Evolutionary conservation across 2,113 vertebrate species (phyloP).

Genomic region (Serinus canaria): DNA sequence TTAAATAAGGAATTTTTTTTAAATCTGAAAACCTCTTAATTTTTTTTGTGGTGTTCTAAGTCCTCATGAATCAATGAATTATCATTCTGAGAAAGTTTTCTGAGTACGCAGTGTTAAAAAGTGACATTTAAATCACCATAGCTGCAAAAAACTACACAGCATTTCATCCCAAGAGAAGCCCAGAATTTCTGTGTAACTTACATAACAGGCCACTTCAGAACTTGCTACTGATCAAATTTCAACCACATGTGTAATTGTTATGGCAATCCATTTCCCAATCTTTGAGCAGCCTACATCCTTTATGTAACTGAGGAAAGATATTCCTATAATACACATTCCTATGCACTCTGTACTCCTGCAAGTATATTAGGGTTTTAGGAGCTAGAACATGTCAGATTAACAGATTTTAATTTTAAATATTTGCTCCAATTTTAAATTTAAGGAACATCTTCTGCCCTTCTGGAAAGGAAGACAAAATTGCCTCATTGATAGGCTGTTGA

Average conservation of each 20-base stretch:
- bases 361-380: not conserved
- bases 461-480: not conserved
- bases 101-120: rapidly evolving
- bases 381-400: not conserved
- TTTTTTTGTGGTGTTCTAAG: not conserved
- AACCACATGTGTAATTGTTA: rapidly evolving
- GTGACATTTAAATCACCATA: not conserved
- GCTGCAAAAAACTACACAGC: not conserved
- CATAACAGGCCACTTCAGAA: not conserved
- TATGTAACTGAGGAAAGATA: not conserved
- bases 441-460: not conserved
- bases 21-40: not conserved
- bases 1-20: not conserved
- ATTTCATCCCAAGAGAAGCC: not conserved
- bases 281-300: not conserved
- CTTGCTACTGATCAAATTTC: not conserved
- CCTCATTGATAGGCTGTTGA: rapidly evolving
- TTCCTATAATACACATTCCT: not conserved
- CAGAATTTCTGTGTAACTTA: not conserved
- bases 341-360: not conserved
- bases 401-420: not conserved
- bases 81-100: not conserved
- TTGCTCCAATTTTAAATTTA: not conserved
- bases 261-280: not conserved
- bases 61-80: not conserved